Evolutionary conservation across 2,113 vertebrate genomes (phyloP), one percentile per base, ranked within the genome.

Genomic region (Dendrocopos noguchii): DNA sequence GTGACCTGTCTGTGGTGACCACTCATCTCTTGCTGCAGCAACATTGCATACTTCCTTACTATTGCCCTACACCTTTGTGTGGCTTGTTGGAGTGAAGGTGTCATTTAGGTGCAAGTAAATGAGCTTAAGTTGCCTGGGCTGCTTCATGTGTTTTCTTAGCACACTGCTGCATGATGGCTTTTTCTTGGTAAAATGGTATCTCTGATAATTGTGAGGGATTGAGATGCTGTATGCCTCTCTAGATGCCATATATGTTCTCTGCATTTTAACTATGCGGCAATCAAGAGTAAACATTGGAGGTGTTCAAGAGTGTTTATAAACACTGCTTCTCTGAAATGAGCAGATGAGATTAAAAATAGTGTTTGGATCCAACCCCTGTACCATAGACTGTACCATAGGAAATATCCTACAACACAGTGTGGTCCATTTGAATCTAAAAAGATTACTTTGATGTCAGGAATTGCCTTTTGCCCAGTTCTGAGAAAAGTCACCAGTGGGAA

Each of bases 31-130:
- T 66, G 12, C 42, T 68, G 18, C 11, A 53, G 16, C 22, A 47
- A 8, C 2, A 0, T 63, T 57, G 13, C 2, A 4, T 16, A 2
- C 18, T 63, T 84, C 18, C 24, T 27, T 9, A 25, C 24, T 22
- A 24, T 19, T 84, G 29, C 5, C 15, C 12, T 47, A 7, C 6
- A 28, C 27, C 1, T 0, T 5, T 57, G 9, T 0, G 5, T 65
- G 68, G 9, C 14, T 39, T 72, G 8, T 24, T 56, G 36, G 27
- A n/a, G 34, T 55, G 46, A 33, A 34, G 50, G 42, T 55, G 29
- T 12, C 29, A 53, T 31, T 64, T 52, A 39, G 4, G 29, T 74
- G 29, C 8, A 68, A 20, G 22, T 53, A 65, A 79, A 8, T n/a
- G 28, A 87, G 27, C 6, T 65, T 44, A 50, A 42, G 11, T n/a